These are phyloP conservation scores for Argya squamiceps DNA, from an alignment of 2,797 vertebrate species.

Conservation along the genomic window DNA sequence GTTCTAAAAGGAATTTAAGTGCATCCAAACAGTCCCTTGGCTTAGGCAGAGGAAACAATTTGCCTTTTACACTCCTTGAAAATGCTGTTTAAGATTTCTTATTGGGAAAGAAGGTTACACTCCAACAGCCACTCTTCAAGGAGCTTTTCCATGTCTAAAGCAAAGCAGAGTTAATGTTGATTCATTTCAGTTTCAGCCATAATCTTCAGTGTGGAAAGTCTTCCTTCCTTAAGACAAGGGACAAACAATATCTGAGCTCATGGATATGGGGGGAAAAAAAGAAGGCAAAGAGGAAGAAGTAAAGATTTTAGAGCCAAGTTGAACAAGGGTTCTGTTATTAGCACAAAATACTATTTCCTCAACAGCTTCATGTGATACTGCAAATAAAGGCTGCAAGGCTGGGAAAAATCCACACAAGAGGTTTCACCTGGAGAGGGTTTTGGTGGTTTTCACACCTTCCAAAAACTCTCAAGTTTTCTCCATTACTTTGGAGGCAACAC, in stretches of 20 bases:
- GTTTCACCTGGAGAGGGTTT: neutral
- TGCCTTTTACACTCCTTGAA: neutral
- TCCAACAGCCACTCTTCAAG: neutral
- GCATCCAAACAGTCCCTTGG: neutral
- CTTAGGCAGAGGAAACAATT: neutral
- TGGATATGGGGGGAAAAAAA: neutral
- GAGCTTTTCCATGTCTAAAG: neutral
- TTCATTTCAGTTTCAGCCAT: neutral
- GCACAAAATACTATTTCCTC: neutral
- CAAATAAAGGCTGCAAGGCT: neutral
- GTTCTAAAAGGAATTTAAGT: neutral
- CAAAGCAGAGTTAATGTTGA: accelerated
- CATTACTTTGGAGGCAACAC: neutral
- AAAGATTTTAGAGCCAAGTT: neutral
- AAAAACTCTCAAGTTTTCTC: neutral
- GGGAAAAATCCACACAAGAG: neutral
- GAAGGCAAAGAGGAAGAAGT: neutral
- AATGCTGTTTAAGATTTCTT: neutral
- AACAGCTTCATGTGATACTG: neutral
- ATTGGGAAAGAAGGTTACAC: neutral
- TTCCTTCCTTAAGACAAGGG: neutral
- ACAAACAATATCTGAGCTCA: neutral
- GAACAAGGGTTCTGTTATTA: neutral
- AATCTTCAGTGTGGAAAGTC: neutral
- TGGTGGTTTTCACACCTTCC: accelerated